Evolutionary conservation across 1,140 invertebrate genomes (phyloP), one percentile per base, ranked within the genome.

Genomic region (Daktulosphaira vitifoliae): DNA sequence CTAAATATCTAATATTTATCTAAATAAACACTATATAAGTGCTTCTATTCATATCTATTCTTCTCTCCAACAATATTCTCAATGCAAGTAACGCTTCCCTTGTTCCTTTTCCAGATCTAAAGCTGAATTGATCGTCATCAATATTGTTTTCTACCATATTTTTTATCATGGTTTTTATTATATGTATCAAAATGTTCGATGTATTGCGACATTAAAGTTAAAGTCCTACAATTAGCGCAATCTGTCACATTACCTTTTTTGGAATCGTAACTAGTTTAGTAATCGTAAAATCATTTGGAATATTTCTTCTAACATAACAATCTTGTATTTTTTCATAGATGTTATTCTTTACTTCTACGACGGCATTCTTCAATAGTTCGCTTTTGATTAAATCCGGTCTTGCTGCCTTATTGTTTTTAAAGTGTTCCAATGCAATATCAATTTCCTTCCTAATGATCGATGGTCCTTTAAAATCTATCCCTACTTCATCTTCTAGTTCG

Each of bases 161-260:
- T 48, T 48, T 48, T 48, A 48, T 48, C 16, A 2, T 22, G 8
- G 15, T 51, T 51, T 51, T 51, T 51, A 51, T 56, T 56, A 53
- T 20, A 5, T 53, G 25, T 53, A 33, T n/a, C 25, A 53, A 53
- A 38, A 53, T 53, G 3, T 53, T 42, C 13, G 20, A 56, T 15
- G 53, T 56, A 16, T n/a, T 56, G 33, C 15, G 53, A 42, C 25
- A 56, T 22, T 20, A 56, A 44, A 25, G 53, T 22, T 56, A 56
- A 39, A n/a, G 53, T 56, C 39, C 37, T 56, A 42, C 39, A 56
- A 33, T 53, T 33, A 39, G 33, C 18, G 37, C 53, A 56, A 15
- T 56, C 33, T n/a, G 20, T 56, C 16, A 18, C 9, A 44, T 42
- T 56, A 11, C 37, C n/a, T 56, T 56, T 16, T 56, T 56, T n/a